Evolutionary conservation across 1,140 invertebrate species (phyloP).

Genomic region (Sarcophaga peregrina): DNA sequence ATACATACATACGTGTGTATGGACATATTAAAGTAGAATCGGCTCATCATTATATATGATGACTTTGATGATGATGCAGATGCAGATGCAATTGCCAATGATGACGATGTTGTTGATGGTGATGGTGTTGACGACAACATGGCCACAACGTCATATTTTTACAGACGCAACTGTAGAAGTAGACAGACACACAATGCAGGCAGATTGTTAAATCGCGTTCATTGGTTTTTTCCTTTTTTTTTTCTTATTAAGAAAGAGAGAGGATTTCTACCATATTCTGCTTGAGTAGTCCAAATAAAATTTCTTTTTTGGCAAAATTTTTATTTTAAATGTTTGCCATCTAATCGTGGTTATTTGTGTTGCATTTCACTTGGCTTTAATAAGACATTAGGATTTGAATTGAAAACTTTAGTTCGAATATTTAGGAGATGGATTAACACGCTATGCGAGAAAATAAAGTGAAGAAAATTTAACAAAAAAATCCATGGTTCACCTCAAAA

Average conservation of each 20-base stretch:
- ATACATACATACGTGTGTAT: not conserved
- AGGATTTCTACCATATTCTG: too few species aligned
- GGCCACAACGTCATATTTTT: too few species aligned
- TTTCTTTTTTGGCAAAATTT: too few species aligned
- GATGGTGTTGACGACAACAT: not conserved
- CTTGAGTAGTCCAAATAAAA: too few species aligned
- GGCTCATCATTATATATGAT: slow-evolving; percentile 38
- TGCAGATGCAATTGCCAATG: not conserved
- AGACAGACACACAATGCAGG: too few species aligned
- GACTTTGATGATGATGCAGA: slow-evolving; percentile 30
- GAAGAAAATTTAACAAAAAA: not conserved
- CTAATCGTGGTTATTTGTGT: not conserved
- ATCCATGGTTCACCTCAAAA: too few species aligned
- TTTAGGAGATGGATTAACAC: not conserved
- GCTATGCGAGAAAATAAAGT: not conserved
- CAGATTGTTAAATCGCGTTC: too few species aligned
- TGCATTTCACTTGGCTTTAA: slow-evolving; percentile 2
- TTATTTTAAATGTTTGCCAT: not conserved
- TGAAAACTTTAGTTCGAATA: not conserved
- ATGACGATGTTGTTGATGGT: not conserved
- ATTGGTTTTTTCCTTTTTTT: not conserved
- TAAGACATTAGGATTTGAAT: not conserved
- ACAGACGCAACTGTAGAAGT: too few species aligned
- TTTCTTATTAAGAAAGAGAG: too few species aligned
- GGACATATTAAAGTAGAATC: slow-evolving; percentile 3